These are phyloP conservation scores for Listrodromus nycthemerus DNA, from an alignment of 2,888 invertebrate species.

Conservation along the genomic window DNA sequence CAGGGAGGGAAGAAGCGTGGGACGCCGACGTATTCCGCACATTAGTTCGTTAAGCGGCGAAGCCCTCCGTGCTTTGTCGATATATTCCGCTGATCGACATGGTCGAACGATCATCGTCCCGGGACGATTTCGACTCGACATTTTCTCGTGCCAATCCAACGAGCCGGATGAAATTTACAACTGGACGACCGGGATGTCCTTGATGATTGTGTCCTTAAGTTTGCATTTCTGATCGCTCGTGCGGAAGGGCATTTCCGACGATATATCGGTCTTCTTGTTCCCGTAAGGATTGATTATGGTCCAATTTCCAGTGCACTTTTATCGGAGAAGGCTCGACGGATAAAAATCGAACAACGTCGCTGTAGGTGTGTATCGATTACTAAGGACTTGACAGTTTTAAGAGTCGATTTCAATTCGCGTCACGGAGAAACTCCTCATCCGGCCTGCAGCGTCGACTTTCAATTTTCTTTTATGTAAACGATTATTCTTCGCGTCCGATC, in stretches of 20 bases:
- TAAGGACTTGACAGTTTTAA: not conserved
- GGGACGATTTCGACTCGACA: conserved; percentile 5
- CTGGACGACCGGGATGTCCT: not conserved
- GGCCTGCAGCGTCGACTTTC: not conserved
- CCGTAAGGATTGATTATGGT: too few relatives aligned
- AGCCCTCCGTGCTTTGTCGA: not conserved
- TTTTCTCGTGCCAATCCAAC: not conserved
- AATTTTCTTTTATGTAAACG: not conserved
- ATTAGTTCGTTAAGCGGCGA: not conserved
- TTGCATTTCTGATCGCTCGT: not conserved
- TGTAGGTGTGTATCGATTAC: not conserved
- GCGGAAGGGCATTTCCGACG: too few relatives aligned
- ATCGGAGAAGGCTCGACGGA: too few relatives aligned
- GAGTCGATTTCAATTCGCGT: not conserved
- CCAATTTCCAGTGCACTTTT: too few relatives aligned
- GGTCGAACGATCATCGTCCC: conserved; percentile 10
- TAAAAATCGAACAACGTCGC: too few relatives aligned
- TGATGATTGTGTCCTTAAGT: not conserved
- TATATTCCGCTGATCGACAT: conserved; percentile 3
- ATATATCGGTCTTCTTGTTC: not conserved
- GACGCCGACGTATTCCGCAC: conserved; percentile 14
- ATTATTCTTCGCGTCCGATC: not conserved
- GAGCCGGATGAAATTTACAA: not conserved
- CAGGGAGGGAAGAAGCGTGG: conserved; percentile 11
- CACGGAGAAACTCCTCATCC: not conserved